A percentile compares a stretch with the other conserved stretches of the same genome.
Conservation (phyloP, 2,888 invertebrate species). For the Drosophila rubida region DNA sequence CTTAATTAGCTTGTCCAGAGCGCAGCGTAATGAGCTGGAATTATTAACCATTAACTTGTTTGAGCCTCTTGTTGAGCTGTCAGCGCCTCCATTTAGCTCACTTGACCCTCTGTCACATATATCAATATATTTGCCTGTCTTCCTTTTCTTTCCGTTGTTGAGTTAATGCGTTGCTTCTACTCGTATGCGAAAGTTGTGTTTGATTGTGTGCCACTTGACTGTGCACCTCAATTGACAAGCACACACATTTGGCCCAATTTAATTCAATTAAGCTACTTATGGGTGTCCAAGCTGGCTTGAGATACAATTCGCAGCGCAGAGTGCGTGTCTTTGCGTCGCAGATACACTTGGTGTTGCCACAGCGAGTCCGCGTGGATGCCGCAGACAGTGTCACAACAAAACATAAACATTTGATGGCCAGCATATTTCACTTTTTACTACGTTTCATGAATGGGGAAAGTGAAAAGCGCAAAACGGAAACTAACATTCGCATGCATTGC, state of each 20-base stretch:
- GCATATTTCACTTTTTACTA: neutral
- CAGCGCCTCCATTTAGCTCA: neutral
- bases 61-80: slow-evolving; percentile 6
- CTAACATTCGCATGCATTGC: slow-evolving; percentile 17
- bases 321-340: slow-evolving; percentile 39
- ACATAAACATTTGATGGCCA: slow-evolving; percentile 30
- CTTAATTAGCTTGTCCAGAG: slow-evolving; percentile 1
- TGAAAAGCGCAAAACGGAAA: slow-evolving; percentile 22
- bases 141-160: slow-evolving; percentile 4
- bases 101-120: slow-evolving; percentile 37
- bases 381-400: slow-evolving; percentile 41
- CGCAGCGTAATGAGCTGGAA: neutral
- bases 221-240: slow-evolving; percentile 57
- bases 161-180: too few species aligned
- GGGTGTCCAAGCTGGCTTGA: slow-evolving; percentile 34
- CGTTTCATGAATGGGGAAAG: slow-evolving; percentile 12
- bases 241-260: slow-evolving; percentile 70
- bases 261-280: slow-evolving; percentile 71
- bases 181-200: slow-evolving; percentile 55
- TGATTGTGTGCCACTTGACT: slow-evolving; percentile 58
- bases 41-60: neutral
- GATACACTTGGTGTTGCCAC: too few species aligned
- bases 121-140: slow-evolving; percentile 28
- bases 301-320: slow-evolving; percentile 18
- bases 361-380: too few species aligned